Evolutionary conservation across 2,888 invertebrate genomes (phyloP).

Genomic region (Napeogenes sylphis): DNA sequence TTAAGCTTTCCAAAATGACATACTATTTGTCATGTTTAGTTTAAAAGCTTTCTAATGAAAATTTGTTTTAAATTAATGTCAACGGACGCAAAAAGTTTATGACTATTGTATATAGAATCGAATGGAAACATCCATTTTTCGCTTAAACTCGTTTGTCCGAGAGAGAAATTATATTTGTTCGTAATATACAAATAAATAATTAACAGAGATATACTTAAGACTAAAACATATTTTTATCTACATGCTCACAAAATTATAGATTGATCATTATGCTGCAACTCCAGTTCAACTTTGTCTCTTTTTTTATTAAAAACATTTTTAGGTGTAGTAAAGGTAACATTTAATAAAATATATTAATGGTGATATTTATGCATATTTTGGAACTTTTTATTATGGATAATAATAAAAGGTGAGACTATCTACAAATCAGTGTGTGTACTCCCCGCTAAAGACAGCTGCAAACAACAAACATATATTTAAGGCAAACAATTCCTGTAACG

Average conservation of each 20-base stretch:
- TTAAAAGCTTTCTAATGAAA: slow-evolving; percentile 15
- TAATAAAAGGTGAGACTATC: not conserved
- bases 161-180: slow-evolving; percentile 9
- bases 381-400: no score
- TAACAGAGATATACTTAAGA: no score
- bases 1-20: no score
- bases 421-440: slow-evolving; percentile 6
- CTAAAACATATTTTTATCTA: no score
- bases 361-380: no score
- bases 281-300: no score
- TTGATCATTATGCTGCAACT: no score
- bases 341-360: no score
- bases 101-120: slow-evolving; percentile 12
- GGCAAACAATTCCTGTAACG: slow-evolving; percentile 24
- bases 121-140: slow-evolving; percentile 24
- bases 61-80: not conserved
- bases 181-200: not conserved
- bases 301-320: not conserved
- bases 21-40: no score
- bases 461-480: slow-evolving; percentile 22
- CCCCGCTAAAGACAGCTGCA: slow-evolving; percentile 14
- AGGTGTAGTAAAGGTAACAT: not conserved
- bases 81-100: slow-evolving; percentile 11
- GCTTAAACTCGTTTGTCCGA: slow-evolving; percentile 7
- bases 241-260: no score